Evolutionary conservation across 2,888 invertebrate genomes (phyloP).

Genomic region (Trileptium ribeirensis): DNA sequence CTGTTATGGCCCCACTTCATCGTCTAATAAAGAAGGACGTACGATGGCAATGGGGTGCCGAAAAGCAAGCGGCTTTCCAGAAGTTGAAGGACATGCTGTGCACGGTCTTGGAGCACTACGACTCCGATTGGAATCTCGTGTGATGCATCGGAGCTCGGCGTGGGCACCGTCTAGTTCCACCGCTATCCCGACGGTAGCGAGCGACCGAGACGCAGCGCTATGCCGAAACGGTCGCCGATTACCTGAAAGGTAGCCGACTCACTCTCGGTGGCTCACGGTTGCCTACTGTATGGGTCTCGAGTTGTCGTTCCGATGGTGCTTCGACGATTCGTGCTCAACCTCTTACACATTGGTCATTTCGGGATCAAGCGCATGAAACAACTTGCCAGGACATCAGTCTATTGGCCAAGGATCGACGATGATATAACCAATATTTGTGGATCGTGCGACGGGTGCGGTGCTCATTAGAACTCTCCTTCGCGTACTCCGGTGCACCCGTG

Average conservation of each 20-base stretch:
- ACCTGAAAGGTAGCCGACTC: background rate
- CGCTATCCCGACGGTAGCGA: background rate
- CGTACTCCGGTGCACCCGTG: background rate
- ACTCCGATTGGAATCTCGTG: background rate
- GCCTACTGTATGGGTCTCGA: background rate
- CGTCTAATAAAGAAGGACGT: background rate
- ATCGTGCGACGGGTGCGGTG: background rate
- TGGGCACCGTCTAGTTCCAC: background rate
- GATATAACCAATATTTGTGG: background rate
- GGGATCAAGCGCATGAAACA: background rate
- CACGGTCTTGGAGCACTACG: background rate
- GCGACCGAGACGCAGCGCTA: background rate
- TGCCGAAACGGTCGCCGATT: background rate
- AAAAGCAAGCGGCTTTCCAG: background rate
- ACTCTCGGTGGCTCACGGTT: background rate
- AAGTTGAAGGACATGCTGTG: background rate
- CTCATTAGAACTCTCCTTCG: background rate
- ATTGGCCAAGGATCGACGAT: background rate
- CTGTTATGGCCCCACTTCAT: background rate
- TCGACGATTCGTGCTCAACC: background rate
- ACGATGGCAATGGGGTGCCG: background rate
- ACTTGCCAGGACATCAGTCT: background rate
- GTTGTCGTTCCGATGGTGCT: background rate
- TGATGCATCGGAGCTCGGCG: slow-evolving; percentile 4
- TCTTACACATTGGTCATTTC: background rate